These are phyloP conservation scores for Sebastes kiyomatsui DNA, from an alignment of 2,797 vertebrate genomes.

Conservation along the genomic window DNA sequence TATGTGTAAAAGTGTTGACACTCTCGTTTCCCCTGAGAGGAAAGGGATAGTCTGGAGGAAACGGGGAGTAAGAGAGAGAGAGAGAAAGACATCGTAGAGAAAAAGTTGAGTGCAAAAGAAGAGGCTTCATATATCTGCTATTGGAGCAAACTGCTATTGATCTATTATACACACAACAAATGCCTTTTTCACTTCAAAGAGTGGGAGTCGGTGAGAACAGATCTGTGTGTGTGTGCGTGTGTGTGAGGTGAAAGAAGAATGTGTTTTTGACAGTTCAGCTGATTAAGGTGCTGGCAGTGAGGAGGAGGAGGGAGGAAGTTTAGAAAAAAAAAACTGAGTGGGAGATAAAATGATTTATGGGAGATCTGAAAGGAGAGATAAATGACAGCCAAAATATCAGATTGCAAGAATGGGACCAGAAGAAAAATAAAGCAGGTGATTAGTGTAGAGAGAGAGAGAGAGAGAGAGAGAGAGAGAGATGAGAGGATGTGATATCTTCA, in stretches of 20 bases:
- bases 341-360: slow-evolving; percentile 77
- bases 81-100: neutral
- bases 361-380: slow-evolving; percentile 73
- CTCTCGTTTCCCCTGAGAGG: neutral
- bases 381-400: slow-evolving; percentile 75
- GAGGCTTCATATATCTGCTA: slow-evolving; percentile 46
- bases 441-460: slow-evolving; percentile 52
- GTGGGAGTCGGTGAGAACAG: slow-evolving; percentile 51
- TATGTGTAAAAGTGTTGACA: neutral
- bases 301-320: slow-evolving; percentile 53
- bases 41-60: neutral
- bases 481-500: slow-evolving; percentile 56
- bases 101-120: slow-evolving; percentile 36
- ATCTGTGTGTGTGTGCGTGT: slow-evolving; percentile 11
- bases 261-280: slow-evolving; percentile 74
- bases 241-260: slow-evolving; percentile 64
- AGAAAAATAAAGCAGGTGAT: slow-evolving; percentile 75
- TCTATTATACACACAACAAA: slow-evolving; percentile 67
- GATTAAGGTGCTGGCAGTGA: slow-evolving; percentile 73
- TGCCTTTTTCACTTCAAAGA: slow-evolving; percentile 64
- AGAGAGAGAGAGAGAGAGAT: slow-evolving; percentile 28
- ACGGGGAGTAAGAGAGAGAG: neutral
- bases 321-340: slow-evolving; percentile 44
- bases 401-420: slow-evolving; percentile 63
- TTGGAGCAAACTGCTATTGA: slow-evolving; percentile 63